These are phyloP conservation scores for Euglossa dilemma DNA, from an alignment of 1,140 invertebrate genomes.

Conservation along the genomic window DNA sequence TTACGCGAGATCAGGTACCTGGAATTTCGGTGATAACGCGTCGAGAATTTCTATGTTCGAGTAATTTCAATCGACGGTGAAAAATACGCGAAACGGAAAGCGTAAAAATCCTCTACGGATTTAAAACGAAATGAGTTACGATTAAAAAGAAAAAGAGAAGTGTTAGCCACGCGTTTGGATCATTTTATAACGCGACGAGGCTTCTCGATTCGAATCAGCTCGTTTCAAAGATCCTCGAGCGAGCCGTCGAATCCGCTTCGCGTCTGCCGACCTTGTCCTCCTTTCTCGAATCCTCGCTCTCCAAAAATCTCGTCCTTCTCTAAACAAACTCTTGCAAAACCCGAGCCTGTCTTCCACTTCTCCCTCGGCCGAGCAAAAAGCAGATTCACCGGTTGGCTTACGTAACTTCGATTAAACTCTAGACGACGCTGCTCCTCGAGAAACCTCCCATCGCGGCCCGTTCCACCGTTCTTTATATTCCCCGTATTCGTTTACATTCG, in stretches of 20 bases:
- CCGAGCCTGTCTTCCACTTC: not conserved
- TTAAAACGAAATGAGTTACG: too few species aligned
- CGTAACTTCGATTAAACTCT: not conserved
- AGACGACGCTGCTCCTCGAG: not conserved
- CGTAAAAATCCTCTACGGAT: too few species aligned
- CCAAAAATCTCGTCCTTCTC: not conserved
- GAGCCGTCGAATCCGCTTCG: not conserved
- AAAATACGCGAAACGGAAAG: too few species aligned
- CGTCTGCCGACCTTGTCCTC: constrained; percentile 14
- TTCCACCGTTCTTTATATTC: too few species aligned
- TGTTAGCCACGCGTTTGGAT: too few species aligned
- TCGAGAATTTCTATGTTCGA: too few species aligned
- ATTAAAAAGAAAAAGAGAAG: too few species aligned
- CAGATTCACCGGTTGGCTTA: not conserved
- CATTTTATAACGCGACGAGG: too few species aligned
- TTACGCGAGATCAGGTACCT: too few species aligned
- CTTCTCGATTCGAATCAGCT: not conserved
- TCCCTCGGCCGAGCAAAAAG: not conserved
- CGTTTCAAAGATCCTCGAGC: not conserved
- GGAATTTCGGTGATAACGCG: too few species aligned
- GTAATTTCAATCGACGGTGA: too few species aligned
- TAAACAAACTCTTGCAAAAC: constrained; percentile 30
- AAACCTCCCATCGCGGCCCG: not conserved
- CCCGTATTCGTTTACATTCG: too few species aligned
- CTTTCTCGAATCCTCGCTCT: not conserved